Evolutionary conservation across 2,888 invertebrate species (phyloP).

Genomic region (Cephus rjabovi): DNA sequence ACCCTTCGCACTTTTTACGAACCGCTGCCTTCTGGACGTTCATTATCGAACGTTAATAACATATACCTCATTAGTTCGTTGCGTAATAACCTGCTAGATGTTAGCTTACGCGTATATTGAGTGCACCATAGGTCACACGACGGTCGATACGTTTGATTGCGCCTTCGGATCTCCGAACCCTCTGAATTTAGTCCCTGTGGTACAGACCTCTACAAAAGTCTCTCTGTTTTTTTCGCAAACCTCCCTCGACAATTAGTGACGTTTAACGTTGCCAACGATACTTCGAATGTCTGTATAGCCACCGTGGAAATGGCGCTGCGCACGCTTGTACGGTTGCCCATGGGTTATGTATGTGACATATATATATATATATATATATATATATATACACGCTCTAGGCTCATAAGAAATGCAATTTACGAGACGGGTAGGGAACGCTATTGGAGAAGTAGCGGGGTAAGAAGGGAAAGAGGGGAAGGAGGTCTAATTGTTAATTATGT

Average conservation of each 20-base stretch:
- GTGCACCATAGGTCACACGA: background rate
- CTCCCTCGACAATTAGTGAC: background rate
- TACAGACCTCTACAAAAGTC: background rate
- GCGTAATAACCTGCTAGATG: background rate
- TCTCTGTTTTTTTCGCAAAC: background rate
- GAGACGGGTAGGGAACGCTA: background rate
- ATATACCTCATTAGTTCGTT: background rate
- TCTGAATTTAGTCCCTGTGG: background rate
- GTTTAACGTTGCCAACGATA: background rate
- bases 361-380: background rate
- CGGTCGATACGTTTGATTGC: background rate
- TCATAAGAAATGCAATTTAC: constrained; percentile 28
- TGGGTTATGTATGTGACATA: background rate
- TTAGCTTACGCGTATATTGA: background rate
- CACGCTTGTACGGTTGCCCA: background rate
- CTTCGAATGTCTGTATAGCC: background rate
- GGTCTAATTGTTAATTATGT: constrained; percentile 38
- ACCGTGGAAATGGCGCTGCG: background rate
- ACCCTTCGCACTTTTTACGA: background rate
- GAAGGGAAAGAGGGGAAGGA: constrained; percentile 13
- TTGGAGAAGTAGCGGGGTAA: background rate
- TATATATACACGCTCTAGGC: background rate
- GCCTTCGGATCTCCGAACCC: background rate
- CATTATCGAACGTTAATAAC: background rate
- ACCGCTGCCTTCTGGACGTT: background rate